Conservation (phyloP, 1,140 invertebrate genomes). For the Cephus cinctus region DNA sequence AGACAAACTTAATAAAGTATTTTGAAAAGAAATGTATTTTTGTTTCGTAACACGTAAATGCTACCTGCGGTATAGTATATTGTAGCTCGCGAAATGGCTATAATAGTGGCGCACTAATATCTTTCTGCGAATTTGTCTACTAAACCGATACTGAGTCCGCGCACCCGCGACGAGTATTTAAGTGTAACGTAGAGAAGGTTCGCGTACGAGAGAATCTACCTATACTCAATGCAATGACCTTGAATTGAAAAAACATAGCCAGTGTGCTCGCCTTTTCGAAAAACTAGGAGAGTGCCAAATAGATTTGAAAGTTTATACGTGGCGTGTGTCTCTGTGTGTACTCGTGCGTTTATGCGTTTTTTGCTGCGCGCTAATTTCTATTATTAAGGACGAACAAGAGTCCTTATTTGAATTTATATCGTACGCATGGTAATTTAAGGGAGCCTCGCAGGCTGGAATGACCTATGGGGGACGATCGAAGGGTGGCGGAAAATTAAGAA, state of each 20-base stretch:
- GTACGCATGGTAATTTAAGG: constrained; percentile 10
- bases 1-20: too few species aligned
- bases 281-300: constrained; percentile 45
- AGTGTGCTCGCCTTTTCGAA: constrained; percentile 42
- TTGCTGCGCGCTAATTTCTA: too few species aligned
- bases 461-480: not conserved
- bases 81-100: too few species aligned
- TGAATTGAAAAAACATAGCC: constrained; percentile 50
- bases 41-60: too few species aligned
- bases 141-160: too few species aligned
- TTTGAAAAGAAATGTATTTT: not conserved
- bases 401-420: not conserved
- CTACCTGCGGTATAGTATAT: too few species aligned
- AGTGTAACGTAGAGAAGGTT: too few species aligned
- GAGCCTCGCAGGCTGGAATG: not conserved
- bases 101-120: too few species aligned
- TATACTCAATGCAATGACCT: constrained; percentile 48
- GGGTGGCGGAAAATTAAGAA: not conserved
- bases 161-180: too few species aligned
- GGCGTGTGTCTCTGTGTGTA: constrained; percentile 14
- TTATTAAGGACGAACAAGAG: constrained; percentile 1
- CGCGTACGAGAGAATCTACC: constrained; percentile 23
- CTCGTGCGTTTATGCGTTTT: not conserved
- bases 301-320: constrained; percentile 47
- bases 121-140: too few species aligned